Evolutionary conservation across 2,113 vertebrate genomes (phyloP).

Genomic region (Prunella fulvescens): DNA sequence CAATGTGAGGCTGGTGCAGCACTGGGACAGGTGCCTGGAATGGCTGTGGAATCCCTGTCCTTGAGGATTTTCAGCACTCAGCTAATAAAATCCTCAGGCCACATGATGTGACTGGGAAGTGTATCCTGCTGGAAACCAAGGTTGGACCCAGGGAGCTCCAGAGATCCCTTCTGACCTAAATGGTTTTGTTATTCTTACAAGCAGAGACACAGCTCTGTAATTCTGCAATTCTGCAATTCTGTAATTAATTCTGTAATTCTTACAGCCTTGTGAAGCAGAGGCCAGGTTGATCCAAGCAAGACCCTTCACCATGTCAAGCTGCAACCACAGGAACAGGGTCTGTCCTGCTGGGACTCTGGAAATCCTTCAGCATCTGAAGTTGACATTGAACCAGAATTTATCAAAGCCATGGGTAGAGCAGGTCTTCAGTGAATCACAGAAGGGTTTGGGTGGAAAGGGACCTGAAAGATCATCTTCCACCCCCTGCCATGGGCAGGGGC

Average conservation of each 20-base stretch:
- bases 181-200: neutral
- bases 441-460: neutral
- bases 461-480: neutral
- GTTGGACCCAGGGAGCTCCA: neutral
- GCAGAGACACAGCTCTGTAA: neutral
- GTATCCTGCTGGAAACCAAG: neutral
- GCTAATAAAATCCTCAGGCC: neutral
- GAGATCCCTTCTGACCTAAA: neutral
- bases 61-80: neutral
- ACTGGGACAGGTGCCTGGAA: neutral
- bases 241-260: neutral
- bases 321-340: neutral
- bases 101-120: neutral
- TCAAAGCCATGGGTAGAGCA: neutral
- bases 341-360: neutral
- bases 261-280: neutral
- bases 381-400: neutral
- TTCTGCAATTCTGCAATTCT: neutral
- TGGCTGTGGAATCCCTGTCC: neutral
- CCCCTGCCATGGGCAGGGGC: neutral
- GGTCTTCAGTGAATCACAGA: neutral
- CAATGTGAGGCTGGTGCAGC: neutral
- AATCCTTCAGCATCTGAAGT: neutral
- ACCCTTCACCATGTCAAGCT: neutral
- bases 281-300: neutral